Evolutionary conservation across 1,140 invertebrate genomes (phyloP), one percentile per base, ranked within the genome.

Genomic region (Probaryconus sp.): DNA sequence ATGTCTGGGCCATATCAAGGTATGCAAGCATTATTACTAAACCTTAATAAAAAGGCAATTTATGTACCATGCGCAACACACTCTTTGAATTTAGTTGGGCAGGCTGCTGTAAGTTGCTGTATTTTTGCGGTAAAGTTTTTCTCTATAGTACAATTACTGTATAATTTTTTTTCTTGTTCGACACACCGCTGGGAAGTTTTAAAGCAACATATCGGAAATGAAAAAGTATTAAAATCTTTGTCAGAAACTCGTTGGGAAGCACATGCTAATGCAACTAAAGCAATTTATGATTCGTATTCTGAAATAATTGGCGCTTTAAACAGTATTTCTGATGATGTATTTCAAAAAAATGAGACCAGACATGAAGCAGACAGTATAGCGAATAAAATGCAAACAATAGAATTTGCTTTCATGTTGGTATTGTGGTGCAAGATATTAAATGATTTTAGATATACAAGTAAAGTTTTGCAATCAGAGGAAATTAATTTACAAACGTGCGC

Each of bases 1-100:
- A 78, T 76, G 69, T 37, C 21, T 13, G 68, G 68, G 4, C 21
- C 20, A 3, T 72, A 78, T 16, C 16, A 30, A 21, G 69, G 73
- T 9, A 28, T 76, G 9, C 58, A 76, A 56, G n/a, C 26, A 3
- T 16, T 18, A 1, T 48, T 78, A 4, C 50, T 56, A 33, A 21
- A 48, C 5, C 1, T 28, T 26, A 63, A 55, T 60, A 21, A 35
- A 31, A 3, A 6, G 16, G 58, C 71, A 6, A 43, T 69, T 47
- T 77, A 26, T 11, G 5, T 55, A 21, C 55, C 53, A 7, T 76
- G 73, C 21, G 37, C 28, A 10, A 37, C 42, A 13, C 76, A 78
- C 55, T 61, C 53, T 2, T 38, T 75, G 9, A 78, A 75, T 53
- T 42, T 75, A 21, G 61, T 71, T 2, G 76, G 55, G 0, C 10